Conservation (phyloP, 2,888 invertebrate genomes). For the Rosalia funebris region DNA sequence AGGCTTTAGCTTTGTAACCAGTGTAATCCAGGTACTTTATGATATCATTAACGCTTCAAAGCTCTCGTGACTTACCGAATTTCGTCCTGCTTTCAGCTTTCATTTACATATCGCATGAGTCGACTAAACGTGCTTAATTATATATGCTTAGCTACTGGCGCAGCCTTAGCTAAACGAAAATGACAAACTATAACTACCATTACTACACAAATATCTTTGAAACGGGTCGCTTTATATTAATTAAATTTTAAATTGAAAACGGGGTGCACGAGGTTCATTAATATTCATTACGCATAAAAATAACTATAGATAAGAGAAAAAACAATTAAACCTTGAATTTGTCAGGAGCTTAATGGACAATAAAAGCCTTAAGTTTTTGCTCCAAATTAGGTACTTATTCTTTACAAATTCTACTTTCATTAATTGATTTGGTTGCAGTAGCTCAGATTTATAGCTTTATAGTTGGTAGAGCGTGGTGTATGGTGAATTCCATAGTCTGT, state of each 20-base stretch:
- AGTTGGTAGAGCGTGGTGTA: too few species aligned
- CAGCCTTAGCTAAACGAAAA: conserved; percentile 36
- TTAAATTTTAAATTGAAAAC: conserved; percentile 17
- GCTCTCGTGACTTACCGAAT: conserved; percentile 61
- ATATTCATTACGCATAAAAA: neutral
- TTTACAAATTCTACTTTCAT: too few species aligned
- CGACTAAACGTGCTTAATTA: conserved; percentile 56
- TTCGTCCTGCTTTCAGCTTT: conserved; percentile 55
- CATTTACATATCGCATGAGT: conserved; percentile 61
- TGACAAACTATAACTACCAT: conserved; percentile 33
- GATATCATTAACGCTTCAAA: conserved; percentile 59
- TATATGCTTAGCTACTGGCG: conserved; percentile 39
- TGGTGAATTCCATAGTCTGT: too few species aligned
- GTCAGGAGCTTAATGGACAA: too few species aligned
- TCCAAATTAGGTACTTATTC: too few species aligned
- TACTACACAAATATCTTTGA: conserved; percentile 14
- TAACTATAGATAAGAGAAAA: neutral
- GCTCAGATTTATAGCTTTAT: too few species aligned
- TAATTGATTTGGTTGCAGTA: too few species aligned
- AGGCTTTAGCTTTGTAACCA: conserved; percentile 60
- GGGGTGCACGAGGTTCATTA: neutral
- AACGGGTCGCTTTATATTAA: conserved; percentile 5
- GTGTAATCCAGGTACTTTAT: conserved; percentile 61
- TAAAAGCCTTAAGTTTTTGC: too few species aligned
- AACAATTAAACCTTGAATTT: neutral